Percentiles rank a stretch among this genome's conserved stretches.
Conservation (phyloP, 2,888 invertebrate species). For the Dasysyrphus tricinctus region DNA sequence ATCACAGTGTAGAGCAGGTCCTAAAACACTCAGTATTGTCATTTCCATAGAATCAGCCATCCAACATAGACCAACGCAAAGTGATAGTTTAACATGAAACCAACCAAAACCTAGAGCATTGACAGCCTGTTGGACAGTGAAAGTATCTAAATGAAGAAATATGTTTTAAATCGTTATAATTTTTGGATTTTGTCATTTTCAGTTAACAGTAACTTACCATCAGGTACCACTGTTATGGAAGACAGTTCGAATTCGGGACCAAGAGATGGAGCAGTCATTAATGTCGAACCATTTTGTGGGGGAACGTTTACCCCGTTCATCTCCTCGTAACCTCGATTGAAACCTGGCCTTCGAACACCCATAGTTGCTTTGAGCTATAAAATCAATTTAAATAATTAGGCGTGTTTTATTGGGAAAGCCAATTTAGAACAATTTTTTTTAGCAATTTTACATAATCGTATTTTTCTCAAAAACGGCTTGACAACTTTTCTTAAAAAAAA, state of each 20-base stretch:
- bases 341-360: constrained; percentile 76
- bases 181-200: background rate
- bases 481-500: too few relatives aligned
- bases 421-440: too few relatives aligned
- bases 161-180: too few relatives aligned
- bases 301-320: constrained; percentile 77
- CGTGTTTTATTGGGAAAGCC: too few relatives aligned
- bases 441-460: too few relatives aligned
- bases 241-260: constrained; percentile 86
- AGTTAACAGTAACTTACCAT: constrained; percentile 84
- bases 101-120: constrained; percentile 94
- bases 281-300: constrained; percentile 57
- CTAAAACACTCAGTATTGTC: constrained; percentile 96
- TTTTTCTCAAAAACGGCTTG: too few relatives aligned
- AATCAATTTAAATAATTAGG: too few relatives aligned
- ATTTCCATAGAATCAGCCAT: constrained; percentile 99
- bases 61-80: constrained; percentile 94
- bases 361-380: constrained; percentile 51
- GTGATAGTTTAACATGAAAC: constrained; percentile 94
- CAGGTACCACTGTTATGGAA: constrained; percentile 87
- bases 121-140: constrained; percentile 93
- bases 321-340: constrained; percentile 77
- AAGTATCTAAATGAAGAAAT: constrained; percentile 88
- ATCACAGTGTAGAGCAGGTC: constrained; percentile 96
- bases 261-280: constrained; percentile 76